These are phyloP conservation scores for Gallinago jamesoni DNA, from an alignment of 2,113 vertebrate species.

Conservation along the genomic window DNA sequence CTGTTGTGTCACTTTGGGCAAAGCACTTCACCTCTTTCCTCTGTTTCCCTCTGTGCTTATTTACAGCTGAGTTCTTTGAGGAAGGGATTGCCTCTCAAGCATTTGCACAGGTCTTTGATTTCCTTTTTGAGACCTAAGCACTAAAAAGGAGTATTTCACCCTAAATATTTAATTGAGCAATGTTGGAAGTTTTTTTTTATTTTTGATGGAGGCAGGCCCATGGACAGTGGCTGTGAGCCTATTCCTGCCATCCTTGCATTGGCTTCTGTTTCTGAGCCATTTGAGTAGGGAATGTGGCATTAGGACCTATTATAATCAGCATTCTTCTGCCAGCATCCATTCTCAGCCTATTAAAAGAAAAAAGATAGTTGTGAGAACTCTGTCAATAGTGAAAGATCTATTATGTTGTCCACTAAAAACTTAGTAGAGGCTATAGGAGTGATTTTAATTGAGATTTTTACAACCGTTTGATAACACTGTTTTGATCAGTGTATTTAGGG, in stretches of 20 bases:
- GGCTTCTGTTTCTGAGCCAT: conserved; percentile 28
- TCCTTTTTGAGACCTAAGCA: background rate
- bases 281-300: background rate
- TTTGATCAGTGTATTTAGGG: conserved; percentile 81
- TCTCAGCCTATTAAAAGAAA: conserved; percentile 64
- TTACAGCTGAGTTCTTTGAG: background rate
- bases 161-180: background rate
- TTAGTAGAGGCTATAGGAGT: conserved; percentile 70
- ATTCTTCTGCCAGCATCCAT: conserved; percentile 39
- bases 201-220: conserved; percentile 9
- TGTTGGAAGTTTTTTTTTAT: conserved; percentile 21
- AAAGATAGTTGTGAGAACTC: conserved; percentile 67
- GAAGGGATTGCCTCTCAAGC: background rate
- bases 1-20: background rate
- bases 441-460: conserved; percentile 84
- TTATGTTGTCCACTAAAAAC: conserved; percentile 68
- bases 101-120: background rate
- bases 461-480: conserved; percentile 80
- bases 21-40: background rate
- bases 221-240: background rate
- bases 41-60: background rate
- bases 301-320: conserved; percentile 23
- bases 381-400: conserved; percentile 66
- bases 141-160: conserved; percentile 21
- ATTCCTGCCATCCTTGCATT: background rate